Base-by-base conservation (phyloP, 2,797 vertebrate species). In the Mus caroli region DNA sequence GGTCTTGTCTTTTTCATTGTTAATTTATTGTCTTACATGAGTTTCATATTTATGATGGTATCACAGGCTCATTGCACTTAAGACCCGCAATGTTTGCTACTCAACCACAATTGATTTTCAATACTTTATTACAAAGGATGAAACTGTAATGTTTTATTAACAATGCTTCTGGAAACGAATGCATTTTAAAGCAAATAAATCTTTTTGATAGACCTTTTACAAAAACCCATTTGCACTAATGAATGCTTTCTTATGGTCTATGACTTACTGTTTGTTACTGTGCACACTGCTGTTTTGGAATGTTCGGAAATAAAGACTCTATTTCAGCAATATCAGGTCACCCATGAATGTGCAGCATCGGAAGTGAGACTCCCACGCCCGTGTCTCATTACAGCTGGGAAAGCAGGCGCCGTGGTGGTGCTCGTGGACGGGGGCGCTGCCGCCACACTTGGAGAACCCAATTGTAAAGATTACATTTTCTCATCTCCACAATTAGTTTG, bases 171-270 rank as follows among this genome's bases (percentile, higher is more conserved):
- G 97, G 96, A 98, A 98, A 98, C 97, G 96, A 97, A 98, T 97
- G 97, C 97, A 98, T 99, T 99, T 99, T 98, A 98, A 98, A 98
- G 98, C 9, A 96, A 98, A 98, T 98, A 98, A 98, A 98, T 97
- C 98, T 98, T 99, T 99, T 99, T 99, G 98, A 99, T 99, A 99
- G 98, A 98, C 97, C 98, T 99, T 99, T 99, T 99, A 99, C 98
- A 99, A 98, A 98, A 98, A 98, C 94, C 97, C 97, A 98, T 78
- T 99, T 99, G 99, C 99, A 99, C 99, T 99, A 99, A 99, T 98
- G 98, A 97, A 98, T 98, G 98, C 98, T 99, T 99, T 99, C 98
- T 98, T 99, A 99, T 96, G 98, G 98, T 97, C 96, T 98, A 98
- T 98, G 97, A 98, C 98, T 98, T 98, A 98, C 98, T 99, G 98